These are phyloP conservation scores for Hypotaenidia philippensis DNA, from an alignment of 2,797 vertebrate species.

Conservation along the genomic window DNA sequence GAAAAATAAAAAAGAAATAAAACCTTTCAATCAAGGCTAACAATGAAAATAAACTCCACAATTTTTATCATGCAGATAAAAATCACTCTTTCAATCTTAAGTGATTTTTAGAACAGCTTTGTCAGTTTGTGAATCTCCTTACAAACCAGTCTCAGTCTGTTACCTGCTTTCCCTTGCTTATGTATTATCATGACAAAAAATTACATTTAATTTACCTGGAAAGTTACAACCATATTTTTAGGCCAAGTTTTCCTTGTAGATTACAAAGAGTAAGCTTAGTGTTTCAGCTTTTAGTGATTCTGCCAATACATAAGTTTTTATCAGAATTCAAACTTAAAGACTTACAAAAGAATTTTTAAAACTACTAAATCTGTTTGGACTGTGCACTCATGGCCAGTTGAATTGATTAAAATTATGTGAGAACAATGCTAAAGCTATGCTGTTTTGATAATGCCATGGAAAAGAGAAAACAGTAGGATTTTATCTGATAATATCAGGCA, in stretches of 20 bases:
- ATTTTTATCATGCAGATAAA: not conserved
- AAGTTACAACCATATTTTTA: not conserved
- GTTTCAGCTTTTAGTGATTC: not conserved
- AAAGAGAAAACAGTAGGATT: not conserved
- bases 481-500: not conserved
- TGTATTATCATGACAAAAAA: not conserved
- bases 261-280: not conserved
- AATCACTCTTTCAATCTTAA: not conserved
- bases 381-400: not conserved
- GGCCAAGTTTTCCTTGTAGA: not conserved
- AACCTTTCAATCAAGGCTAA: not conserved
- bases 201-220: not conserved
- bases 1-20: not conserved
- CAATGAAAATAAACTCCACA: not conserved
- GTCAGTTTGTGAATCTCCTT: not conserved
- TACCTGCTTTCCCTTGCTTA: not conserved
- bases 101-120: not conserved
- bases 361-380: not conserved
- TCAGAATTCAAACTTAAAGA: not conserved
- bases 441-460: not conserved
- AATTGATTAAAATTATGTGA: not conserved
- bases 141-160: not conserved
- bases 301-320: not conserved
- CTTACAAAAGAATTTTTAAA: not conserved
- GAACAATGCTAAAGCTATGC: not conserved